phyloP scores from a whole-genome alignment of 1,140 invertebrate genomes.

The Ruditapes philippinarum region DNA sequence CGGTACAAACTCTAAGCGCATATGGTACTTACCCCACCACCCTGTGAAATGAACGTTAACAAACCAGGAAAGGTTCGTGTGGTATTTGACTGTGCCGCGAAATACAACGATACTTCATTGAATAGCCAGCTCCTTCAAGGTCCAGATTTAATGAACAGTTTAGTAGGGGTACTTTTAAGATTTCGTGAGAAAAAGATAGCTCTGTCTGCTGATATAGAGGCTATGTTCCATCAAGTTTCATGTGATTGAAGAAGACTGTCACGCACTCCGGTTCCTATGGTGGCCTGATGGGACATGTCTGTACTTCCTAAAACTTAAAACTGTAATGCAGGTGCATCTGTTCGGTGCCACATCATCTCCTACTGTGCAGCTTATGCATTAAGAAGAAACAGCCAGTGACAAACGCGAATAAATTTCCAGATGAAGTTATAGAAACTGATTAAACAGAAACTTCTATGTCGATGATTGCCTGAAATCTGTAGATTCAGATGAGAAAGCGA shows the following conservation, averaged over 20 bases:
- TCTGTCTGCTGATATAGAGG: neutral
- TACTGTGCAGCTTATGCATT: too few species aligned
- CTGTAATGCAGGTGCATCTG: neutral
- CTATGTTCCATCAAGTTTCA: constrained; percentile 4
- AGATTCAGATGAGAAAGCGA: neutral
- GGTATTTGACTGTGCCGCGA: neutral
- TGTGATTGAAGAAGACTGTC: constrained; percentile 19
- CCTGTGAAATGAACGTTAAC: constrained; percentile 50
- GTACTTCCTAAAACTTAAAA: neutral
- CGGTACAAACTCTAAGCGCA: neutral
- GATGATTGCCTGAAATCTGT: constrained; percentile 58
- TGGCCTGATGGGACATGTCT: constrained; percentile 15
- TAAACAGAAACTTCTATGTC: constrained; percentile 53
- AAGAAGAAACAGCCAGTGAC: neutral
- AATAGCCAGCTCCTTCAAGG: constrained; percentile 74
- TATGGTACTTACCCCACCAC: constrained; percentile 73
- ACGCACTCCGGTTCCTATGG: constrained; percentile 51
- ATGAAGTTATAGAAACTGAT: neutral
- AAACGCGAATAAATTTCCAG: neutral
- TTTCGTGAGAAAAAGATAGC: constrained; percentile 38
- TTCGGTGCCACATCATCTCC: too few species aligned
- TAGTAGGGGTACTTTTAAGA: constrained; percentile 69
- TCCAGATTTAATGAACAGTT: constrained; percentile 66
- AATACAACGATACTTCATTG: constrained; percentile 61
- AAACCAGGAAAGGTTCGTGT: too few species aligned